A percentile compares a stretch with the other conserved stretches of the same genome.
phyloP scores from a whole-genome alignment of 2,888 invertebrate species.

The Odiellus spinosus region DNA sequence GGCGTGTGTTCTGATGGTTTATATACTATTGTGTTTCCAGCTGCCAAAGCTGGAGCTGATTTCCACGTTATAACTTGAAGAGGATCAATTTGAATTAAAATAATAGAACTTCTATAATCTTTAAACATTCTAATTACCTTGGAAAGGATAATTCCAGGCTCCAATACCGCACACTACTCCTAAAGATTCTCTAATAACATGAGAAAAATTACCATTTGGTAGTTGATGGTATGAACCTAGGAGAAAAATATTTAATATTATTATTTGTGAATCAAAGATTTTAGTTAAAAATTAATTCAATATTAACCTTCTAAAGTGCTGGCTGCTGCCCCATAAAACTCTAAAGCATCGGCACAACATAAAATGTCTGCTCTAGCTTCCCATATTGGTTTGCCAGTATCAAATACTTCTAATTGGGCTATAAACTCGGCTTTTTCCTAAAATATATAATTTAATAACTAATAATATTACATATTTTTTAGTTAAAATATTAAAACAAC shows the following conservation, averaged over 20 bases:
- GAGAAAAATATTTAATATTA: slow-evolving; percentile 1
- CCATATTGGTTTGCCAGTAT: slow-evolving; percentile 41
- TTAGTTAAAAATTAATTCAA: background rate
- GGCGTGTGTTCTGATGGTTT: slow-evolving; percentile 41
- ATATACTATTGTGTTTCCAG: slow-evolving; percentile 40
- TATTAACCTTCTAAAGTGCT: slow-evolving; percentile 24
- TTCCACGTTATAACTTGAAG: slow-evolving; percentile 26
- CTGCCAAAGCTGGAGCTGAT: slow-evolving; percentile 36
- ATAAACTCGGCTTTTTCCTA: slow-evolving; percentile 30
- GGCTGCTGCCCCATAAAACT: slow-evolving; percentile 37
- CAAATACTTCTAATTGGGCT: slow-evolving; percentile 29
- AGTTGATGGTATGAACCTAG: slow-evolving; percentile 34
- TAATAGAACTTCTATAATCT: slow-evolving; percentile 15
- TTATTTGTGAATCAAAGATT: background rate
- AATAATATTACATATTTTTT: slow-evolving; percentile 1
- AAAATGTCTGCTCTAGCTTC: slow-evolving; percentile 38
- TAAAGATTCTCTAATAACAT: slow-evolving; percentile 37
- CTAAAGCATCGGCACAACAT: slow-evolving; percentile 38
- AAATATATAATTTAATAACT: slow-evolving; percentile 8
- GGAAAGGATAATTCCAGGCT: slow-evolving; percentile 43
- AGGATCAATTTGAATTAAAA: no score
- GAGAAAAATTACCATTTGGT: slow-evolving; percentile 33
- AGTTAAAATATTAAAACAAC: background rate
- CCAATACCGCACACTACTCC: slow-evolving; percentile 40
- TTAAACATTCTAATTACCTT: no score